A percentile compares a stretch with the other conserved stretches of the same genome.
Conservation (phyloP, 2,888 invertebrate genomes). For the Latrodectus hesperus region DNA sequence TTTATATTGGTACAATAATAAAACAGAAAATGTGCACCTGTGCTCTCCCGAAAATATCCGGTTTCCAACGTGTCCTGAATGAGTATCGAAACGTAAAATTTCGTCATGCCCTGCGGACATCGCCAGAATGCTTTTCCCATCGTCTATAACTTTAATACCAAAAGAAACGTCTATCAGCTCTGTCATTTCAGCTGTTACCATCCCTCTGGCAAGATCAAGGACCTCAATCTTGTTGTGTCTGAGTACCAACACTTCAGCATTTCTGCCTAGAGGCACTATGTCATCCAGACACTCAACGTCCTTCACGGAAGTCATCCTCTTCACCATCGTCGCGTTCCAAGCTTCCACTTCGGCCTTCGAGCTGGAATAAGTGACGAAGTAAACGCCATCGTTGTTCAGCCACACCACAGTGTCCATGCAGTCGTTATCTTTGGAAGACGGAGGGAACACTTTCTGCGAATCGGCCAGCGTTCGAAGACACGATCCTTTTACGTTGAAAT, state of each 20-base stretch:
- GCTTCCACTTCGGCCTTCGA: constrained; percentile 23
- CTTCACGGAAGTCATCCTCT: constrained; percentile 13
- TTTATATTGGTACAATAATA: not conserved
- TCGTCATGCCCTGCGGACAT: constrained; percentile 91
- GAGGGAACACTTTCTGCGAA: constrained; percentile 25
- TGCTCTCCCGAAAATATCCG: constrained; percentile 91
- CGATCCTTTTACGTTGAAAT: constrained; percentile 79
- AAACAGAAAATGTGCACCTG: constrained; percentile 39
- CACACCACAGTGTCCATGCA: constrained; percentile 24
- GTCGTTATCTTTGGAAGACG: constrained; percentile 26
- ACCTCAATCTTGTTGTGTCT: constrained; percentile 87
- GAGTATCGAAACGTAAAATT: constrained; percentile 88
- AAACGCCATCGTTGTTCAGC: constrained; percentile 18
- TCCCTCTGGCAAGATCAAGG: constrained; percentile 85
- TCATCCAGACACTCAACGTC: constrained; percentile 75
- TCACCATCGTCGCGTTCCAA: constrained; percentile 29
- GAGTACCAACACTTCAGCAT: constrained; percentile 82
- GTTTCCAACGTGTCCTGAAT: constrained; percentile 86
- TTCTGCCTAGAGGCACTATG: constrained; percentile 82
- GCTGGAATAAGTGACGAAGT: constrained; percentile 37
- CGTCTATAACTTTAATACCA: constrained; percentile 90
- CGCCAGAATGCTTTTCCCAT: constrained; percentile 85
- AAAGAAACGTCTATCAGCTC: constrained; percentile 92
- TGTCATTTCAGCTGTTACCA: constrained; percentile 82
- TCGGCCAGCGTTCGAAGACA: constrained; percentile 69